phyloP scores from a whole-genome alignment of 2,888 invertebrate species.

The Yponomeuta cagnagella region DNA sequence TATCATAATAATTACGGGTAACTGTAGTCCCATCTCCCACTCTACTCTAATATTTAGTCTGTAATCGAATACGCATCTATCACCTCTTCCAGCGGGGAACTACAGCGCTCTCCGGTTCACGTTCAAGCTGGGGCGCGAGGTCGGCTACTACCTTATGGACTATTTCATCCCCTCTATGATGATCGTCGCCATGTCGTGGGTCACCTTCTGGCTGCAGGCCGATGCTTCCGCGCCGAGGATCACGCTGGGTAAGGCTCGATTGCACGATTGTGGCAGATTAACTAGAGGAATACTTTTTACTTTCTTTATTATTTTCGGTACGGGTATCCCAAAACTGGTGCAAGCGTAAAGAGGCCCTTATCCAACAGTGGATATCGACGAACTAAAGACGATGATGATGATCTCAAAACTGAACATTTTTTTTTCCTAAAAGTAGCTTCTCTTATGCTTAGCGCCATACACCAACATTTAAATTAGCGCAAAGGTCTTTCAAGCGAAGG shows the following conservation, averaged over 20 bases:
- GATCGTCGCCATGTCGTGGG: constrained; percentile 91
- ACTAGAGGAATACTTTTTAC: constrained; percentile 11
- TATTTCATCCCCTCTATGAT: constrained; percentile 92
- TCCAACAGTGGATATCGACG: too few relatives aligned
- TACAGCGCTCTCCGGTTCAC: constrained; percentile 88
- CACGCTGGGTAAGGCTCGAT: constrained; percentile 78
- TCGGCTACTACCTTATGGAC: constrained; percentile 91
- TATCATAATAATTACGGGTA: too few relatives aligned
- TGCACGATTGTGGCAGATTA: constrained; percentile 6
- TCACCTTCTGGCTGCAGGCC: constrained; percentile 92
- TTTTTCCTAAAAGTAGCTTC: too few relatives aligned
- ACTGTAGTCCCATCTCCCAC: too few relatives aligned
- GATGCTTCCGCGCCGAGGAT: constrained; percentile 90
- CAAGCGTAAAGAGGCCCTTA: background rate
- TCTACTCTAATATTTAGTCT: too few relatives aligned
- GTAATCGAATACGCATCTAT: too few relatives aligned
- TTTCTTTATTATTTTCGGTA: background rate
- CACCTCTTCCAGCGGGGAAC: constrained; percentile 81
- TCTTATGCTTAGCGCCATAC: too few relatives aligned
- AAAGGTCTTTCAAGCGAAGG: too few relatives aligned
- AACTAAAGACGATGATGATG: too few relatives aligned
- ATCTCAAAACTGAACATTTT: too few relatives aligned
- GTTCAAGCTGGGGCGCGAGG: constrained; percentile 86
- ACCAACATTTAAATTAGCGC: too few relatives aligned
- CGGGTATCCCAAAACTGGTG: background rate